Evolutionary conservation across 2,113 vertebrate species (phyloP), one percentile per base, ranked within the genome.

Genomic region (Okapia johnstoni): DNA sequence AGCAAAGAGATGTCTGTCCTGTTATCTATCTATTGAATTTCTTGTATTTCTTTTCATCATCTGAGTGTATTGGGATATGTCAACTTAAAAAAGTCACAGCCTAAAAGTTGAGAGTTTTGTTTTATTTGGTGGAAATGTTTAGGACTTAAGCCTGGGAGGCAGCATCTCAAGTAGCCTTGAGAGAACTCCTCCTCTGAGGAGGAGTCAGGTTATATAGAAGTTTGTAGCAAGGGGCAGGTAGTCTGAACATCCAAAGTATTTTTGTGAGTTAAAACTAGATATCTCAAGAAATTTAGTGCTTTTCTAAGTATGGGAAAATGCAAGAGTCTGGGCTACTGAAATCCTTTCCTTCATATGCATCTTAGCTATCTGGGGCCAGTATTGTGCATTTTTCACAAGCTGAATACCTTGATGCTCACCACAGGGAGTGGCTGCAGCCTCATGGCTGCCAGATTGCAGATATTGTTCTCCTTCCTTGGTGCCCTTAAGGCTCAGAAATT

Each of bases 11-110:
- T 21, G 3, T 92, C 52, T 57, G n/a, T 87, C 76, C 50, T 84
- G 50, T 88, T 73, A 61, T 40, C 52, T 91, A 30, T 36, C 66
- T 55, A 6, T 77, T 92, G 70, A 77, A 81, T 57, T 76, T 91
- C 55, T 98, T 19, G 12, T 46, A 16, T 94, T 97, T 46, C 25
- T 87, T 91, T 57, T 96, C 26, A 81, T 92, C 5, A 60, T 97
- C 19, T 5, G 80, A 95, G 61, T 85, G 48, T 6, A 6, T 19
- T 73, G 85, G 50, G 36, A 96, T 80, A 85, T 76, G 6, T 76
- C 70, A 76, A 8, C 40, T 43, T 76, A 15, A 43, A 76, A 61
- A 43, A 43, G 40, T 26, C 70, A 76, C 12, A 76, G 40, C 6
- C 70, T 15, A 14, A 15, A 76, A 76, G 66, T 73, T 23, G 66